phyloP scores from a whole-genome alignment of 2,113 vertebrate species.

The Epinephelus cyanopodus region DNA sequence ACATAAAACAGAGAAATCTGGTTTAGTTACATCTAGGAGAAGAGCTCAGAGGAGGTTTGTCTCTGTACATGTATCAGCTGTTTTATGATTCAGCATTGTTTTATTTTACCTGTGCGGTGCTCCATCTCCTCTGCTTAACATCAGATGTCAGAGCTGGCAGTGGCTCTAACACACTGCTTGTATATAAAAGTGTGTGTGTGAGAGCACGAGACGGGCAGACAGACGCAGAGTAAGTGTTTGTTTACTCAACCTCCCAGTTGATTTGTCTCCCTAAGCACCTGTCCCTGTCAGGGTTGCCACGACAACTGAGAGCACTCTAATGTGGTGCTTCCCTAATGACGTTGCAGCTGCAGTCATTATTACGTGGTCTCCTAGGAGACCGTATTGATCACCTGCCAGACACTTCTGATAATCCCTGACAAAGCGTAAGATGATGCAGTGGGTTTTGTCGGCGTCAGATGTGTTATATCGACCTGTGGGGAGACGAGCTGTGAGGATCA shows the following conservation, averaged over 20 bases:
- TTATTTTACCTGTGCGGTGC: background rate
- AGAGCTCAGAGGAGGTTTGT: background rate
- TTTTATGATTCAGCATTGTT: background rate
- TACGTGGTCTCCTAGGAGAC: conserved; percentile 51
- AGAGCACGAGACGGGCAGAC: background rate
- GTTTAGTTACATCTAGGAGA: background rate
- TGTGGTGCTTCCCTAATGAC: conserved; percentile 52
- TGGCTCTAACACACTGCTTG: conserved; percentile 2
- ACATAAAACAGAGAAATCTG: background rate
- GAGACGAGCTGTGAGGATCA: background rate
- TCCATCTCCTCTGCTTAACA: conserved; percentile 2
- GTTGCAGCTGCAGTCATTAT: conserved; percentile 30
- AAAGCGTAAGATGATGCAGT: conserved; percentile 12
- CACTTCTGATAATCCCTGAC: conserved; percentile 3
- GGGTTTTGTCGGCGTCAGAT: background rate
- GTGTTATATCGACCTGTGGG: background rate
- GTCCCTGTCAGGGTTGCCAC: conserved; percentile 63
- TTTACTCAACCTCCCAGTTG: conserved; percentile 47
- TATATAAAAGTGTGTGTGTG: conserved; percentile 4
- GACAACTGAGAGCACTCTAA: conserved; percentile 49
- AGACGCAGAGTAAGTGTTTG: conserved; percentile 36
- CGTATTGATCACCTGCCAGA: conserved; percentile 51
- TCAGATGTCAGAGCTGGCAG: conserved; percentile 17
- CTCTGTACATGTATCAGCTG: background rate
- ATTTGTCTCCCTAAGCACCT: conserved; percentile 65